These are phyloP conservation scores for Piezodorus guildinii DNA, from an alignment of 1,140 invertebrate species.

Conservation along the genomic window DNA sequence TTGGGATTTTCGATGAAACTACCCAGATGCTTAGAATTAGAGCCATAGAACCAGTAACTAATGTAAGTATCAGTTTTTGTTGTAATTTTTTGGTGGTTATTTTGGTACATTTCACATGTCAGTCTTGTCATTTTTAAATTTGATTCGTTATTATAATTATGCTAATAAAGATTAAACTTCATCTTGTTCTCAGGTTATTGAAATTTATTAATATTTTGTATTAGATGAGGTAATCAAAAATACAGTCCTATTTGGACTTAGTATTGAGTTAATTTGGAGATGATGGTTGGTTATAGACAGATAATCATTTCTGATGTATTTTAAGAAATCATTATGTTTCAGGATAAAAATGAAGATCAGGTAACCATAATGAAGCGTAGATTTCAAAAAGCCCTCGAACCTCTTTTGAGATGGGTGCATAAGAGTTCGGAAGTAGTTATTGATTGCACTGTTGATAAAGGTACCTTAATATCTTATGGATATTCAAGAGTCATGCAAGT, in stretches of 20 bases:
- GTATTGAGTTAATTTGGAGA: too few relatives aligned
- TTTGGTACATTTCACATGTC: too few relatives aligned
- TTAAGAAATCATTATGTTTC: neutral
- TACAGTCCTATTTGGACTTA: too few relatives aligned
- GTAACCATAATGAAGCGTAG: slow-evolving; percentile 61
- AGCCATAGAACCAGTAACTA: slow-evolving; percentile 61
- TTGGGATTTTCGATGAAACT: slow-evolving; percentile 66
- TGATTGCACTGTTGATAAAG: slow-evolving; percentile 70
- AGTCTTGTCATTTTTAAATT: too few relatives aligned
- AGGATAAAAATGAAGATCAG: neutral
- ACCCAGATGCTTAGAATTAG: slow-evolving; percentile 61
- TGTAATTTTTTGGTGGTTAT: neutral
- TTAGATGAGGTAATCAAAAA: too few relatives aligned
- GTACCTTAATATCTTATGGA: slow-evolving; percentile 59
- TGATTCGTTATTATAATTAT: too few relatives aligned
- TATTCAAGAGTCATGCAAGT: slow-evolving; percentile 61
- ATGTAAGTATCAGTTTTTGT: neutral
- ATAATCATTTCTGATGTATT: too few relatives aligned
- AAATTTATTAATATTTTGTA: too few relatives aligned
- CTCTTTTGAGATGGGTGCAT: slow-evolving; percentile 62
- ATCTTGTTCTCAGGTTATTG: too few relatives aligned
- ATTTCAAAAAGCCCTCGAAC: slow-evolving; percentile 66
- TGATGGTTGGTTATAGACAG: too few relatives aligned
- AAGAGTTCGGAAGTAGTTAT: slow-evolving; percentile 64
- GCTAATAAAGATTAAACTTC: too few relatives aligned